Conservation (phyloP, 1,140 invertebrate genomes). For the Drosophila ohnishii region DNA sequence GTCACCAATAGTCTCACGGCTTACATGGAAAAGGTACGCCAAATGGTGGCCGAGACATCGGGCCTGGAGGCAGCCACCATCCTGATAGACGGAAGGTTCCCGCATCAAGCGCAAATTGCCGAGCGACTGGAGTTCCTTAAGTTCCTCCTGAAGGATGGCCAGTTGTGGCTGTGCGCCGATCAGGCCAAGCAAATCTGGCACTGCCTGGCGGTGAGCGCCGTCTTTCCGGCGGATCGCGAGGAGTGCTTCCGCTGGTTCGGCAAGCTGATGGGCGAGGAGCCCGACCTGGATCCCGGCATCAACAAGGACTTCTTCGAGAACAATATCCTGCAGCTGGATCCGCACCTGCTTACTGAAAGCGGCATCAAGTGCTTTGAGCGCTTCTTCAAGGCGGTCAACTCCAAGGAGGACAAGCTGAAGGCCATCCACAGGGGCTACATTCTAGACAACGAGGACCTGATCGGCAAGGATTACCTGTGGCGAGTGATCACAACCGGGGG, state of each 20-base stretch:
- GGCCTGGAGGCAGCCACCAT: slow-evolving; percentile 92
- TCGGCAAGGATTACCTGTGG: slow-evolving; percentile 98
- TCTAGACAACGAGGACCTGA: slow-evolving; percentile 94
- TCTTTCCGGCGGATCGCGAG: slow-evolving; percentile 95
- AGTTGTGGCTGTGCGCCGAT: slow-evolving; percentile 97
- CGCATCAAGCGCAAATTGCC: slow-evolving; percentile 96
- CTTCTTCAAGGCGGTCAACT: slow-evolving; percentile 98
- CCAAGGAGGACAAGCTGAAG: slow-evolving; percentile 96
- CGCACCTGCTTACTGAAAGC: slow-evolving; percentile 95
- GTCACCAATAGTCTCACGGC: slow-evolving; percentile 96
- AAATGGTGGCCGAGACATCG: slow-evolving; percentile 88
- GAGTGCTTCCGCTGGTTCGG: slow-evolving; percentile 99
- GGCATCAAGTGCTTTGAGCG: slow-evolving; percentile 94
- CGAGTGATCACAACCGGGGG: slow-evolving; percentile 93
- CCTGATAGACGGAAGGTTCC: slow-evolving; percentile 94
- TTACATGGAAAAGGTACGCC: slow-evolving; percentile 94
- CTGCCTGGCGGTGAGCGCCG: slow-evolving; percentile 96
- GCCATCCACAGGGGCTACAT: slow-evolving; percentile 92
- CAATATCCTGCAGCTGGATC: slow-evolving; percentile 96
- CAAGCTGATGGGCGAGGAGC: slow-evolving; percentile 99
- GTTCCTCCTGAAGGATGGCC: slow-evolving; percentile 95
- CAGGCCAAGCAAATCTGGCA: slow-evolving; percentile 99
- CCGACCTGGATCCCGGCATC: slow-evolving; percentile 97
- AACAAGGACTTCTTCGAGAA: slow-evolving; percentile 98
- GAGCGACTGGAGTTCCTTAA: slow-evolving; percentile 97